Evolutionary conservation across 2,888 invertebrate species (phyloP).

Genomic region (Deroplatys truncata): DNA sequence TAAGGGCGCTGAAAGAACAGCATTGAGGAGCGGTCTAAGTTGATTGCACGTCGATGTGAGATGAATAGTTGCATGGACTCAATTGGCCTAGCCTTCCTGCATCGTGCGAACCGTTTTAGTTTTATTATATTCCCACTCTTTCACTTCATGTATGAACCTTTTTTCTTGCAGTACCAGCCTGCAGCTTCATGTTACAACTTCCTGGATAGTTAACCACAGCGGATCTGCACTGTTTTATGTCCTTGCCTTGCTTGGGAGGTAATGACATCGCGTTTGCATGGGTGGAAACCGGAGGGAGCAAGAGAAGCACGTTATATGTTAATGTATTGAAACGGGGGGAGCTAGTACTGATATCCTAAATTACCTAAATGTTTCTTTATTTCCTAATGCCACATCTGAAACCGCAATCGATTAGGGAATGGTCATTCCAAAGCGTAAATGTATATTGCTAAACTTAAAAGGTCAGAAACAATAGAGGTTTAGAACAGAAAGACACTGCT

Average conservation of each 20-base stretch:
- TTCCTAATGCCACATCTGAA: too few species aligned
- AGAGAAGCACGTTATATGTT: too few species aligned
- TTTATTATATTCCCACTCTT: neutral
- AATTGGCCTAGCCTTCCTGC: neutral
- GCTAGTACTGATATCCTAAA: too few species aligned
- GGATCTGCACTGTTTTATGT: neutral
- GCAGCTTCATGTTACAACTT: neutral
- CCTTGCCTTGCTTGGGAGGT: neutral
- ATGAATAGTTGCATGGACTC: neutral
- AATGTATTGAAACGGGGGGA: too few species aligned
- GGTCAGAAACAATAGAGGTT: too few species aligned
- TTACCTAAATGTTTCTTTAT: too few species aligned
- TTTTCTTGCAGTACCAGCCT: neutral
- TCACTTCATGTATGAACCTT: neutral
- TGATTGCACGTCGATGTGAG: neutral
- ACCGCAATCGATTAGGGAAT: too few species aligned
- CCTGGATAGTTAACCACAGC: neutral
- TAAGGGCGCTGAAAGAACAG: too few species aligned
- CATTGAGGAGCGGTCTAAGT: neutral
- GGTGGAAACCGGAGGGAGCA: neutral
- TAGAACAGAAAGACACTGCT: too few species aligned
- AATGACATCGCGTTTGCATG: neutral
- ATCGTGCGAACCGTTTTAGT: neutral
- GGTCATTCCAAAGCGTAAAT: too few species aligned
- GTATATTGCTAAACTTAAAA: too few species aligned